Conservation (phyloP, 2,113 vertebrate species). For the Tapirus terrestris region DNA sequence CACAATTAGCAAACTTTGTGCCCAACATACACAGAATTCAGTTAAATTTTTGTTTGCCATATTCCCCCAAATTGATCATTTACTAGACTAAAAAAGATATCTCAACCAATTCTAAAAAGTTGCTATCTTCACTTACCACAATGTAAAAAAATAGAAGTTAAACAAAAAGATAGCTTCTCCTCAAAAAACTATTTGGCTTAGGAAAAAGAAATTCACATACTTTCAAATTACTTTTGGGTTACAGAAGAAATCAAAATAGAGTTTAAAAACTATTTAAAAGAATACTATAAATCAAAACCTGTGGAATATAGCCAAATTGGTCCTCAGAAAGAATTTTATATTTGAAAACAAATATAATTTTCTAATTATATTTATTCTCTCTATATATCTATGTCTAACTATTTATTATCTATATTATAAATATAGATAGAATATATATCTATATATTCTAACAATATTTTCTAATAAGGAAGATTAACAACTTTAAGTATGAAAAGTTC, state of each 20-base stretch:
- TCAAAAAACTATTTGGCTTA: neutral
- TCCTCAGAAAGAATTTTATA: neutral
- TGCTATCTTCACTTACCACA: neutral
- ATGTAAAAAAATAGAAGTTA: neutral
- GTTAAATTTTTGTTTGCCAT: neutral
- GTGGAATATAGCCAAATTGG: neutral
- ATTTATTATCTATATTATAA: too few species aligned
- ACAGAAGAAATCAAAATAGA: neutral
- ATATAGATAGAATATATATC: too few species aligned
- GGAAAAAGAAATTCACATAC: neutral
- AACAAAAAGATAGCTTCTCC: neutral
- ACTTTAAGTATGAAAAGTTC: neutral
- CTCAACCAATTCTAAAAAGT: neutral
- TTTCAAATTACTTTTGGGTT: neutral
- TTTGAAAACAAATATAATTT: neutral
- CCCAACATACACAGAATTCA: neutral
- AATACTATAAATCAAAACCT: neutral
- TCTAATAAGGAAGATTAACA: neutral
- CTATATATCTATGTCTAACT: too few species aligned
- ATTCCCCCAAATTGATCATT: constrained; percentile 32
- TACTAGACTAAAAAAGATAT: neutral
- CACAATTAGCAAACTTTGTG: neutral
- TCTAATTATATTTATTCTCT: too few species aligned
- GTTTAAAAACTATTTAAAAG: neutral
- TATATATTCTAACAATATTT: too few species aligned